Percentiles rank a stretch among this genome's conserved stretches.
phyloP scores from a whole-genome alignment of 1,140 invertebrate species.

The Pseudomyrmex flavicornis region DNA sequence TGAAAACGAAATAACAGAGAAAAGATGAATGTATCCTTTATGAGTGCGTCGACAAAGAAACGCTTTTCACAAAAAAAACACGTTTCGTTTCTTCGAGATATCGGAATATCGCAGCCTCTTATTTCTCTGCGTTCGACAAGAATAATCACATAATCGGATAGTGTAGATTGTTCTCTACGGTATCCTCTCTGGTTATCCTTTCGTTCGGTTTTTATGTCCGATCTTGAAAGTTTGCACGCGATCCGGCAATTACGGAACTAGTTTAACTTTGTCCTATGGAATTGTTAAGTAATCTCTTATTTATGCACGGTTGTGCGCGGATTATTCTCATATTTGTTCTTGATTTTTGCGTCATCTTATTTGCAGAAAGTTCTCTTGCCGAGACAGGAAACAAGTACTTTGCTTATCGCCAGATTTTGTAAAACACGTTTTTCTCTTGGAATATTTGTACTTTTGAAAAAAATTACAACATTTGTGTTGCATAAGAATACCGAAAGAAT shows the following conservation, averaged over 20 bases:
- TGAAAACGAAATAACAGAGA: background rate
- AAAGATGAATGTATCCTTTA: constrained; percentile 21
- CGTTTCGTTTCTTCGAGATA: constrained; percentile 24
- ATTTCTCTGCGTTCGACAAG: constrained; percentile 32
- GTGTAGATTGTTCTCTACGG: constrained; percentile 9
- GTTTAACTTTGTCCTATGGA: constrained; percentile 58
- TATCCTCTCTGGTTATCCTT: constrained; percentile 25
- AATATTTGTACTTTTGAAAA: background rate
- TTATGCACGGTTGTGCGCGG: background rate
- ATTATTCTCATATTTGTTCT: constrained; percentile 1
- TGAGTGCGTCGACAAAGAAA: background rate
- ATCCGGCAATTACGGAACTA: constrained; percentile 63
- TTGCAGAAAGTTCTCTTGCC: background rate
- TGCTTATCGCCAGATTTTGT: background rate
- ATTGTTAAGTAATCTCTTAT: constrained; percentile 59
- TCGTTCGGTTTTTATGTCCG: constrained; percentile 26
- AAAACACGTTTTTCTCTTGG: background rate
- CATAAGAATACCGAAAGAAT: no score
- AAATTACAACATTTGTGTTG: background rate
- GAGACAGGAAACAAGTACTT: background rate
- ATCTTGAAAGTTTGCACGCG: constrained; percentile 43
- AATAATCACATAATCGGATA: constrained; percentile 61
- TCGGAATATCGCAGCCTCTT: constrained; percentile 39
- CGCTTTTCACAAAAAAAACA: constrained; percentile 28
- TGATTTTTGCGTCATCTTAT: background rate